Base-by-base conservation (phyloP, 2,797 vertebrate genomes). In the Eremophila alpestris region DNA sequence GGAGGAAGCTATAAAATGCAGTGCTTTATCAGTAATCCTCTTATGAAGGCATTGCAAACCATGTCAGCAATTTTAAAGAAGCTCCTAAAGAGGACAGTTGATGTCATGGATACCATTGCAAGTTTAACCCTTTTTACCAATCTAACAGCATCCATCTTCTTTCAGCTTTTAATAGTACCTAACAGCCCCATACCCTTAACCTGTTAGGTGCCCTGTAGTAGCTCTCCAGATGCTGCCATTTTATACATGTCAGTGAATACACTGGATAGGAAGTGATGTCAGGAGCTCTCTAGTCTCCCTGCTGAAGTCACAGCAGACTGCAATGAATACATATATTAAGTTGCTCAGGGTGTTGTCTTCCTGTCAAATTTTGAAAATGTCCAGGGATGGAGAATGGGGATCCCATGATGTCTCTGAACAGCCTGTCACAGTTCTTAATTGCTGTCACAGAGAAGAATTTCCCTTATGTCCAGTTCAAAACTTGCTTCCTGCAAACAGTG, bases 161-260 rank as follows among this genome's bases (percentile, higher is more conserved):
- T 91, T 29, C 40, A 59, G 14, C 14, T 76, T 75, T 64, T 54
- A 54, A 36, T 10, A 16, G 15, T 8, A 68, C 9, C 5, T 16
- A 46, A 55, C 17, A 45, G 9, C 3, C 6, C 21, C 0, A 2
- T n/a, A 17, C 3, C n/a, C 17, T 15, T 73, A 13, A 16, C 13
- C 5, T 9, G 30, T 26, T 41, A 6, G 7, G 6, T 30, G 11
- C 43, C 45, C 36, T 60, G 7, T 38, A 40, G 27, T 16, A 60
- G 20, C 40, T 45, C 21, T 55, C 22, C 36, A 32, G 21, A 45
- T 65, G 30, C 20, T 76, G 16, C 46, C 16, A 11, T 75, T 78
- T 67, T 26, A 43, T 30, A n/a, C 2, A 2, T 26, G 8, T 23
- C 3, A 64, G 13, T 22, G 43, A 38, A 65, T 40, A 45, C 4